Percentiles rank a stretch among this genome's conserved stretches.
Conservation (phyloP, 2,797 vertebrate genomes). For the Anableps anableps region DNA sequence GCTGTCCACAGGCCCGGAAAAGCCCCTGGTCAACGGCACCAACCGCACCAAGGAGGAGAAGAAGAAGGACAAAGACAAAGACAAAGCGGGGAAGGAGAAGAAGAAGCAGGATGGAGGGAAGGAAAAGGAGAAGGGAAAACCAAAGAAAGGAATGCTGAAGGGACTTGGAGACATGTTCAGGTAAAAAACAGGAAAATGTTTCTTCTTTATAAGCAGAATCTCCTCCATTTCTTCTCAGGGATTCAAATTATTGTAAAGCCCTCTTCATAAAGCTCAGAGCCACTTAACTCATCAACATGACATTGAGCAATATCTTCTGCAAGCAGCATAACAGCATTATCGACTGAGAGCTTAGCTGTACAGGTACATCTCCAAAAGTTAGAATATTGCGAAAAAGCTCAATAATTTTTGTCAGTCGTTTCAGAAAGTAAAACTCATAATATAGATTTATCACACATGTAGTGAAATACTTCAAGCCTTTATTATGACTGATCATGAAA, state of each 20-base stretch:
- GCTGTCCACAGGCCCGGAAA: constrained; percentile 66
- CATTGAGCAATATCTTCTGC: constrained; percentile 19
- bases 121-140: constrained; percentile 89
- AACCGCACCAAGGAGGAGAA: constrained; percentile 75
- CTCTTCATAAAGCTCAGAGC: neutral
- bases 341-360: neutral
- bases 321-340: constrained; percentile 1
- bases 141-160: constrained; percentile 94
- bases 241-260: neutral
- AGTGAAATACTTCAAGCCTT: neutral
- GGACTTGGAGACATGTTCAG: constrained; percentile 96
- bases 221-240: neutral
- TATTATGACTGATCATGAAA: no score
- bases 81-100: constrained; percentile 86
- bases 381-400: neutral
- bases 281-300: neutral
- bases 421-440: neutral
- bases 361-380: neutral
- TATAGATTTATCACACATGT: neutral
- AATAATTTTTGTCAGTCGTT: neutral
- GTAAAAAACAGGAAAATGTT: constrained; percentile 50
- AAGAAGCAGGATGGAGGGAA: constrained; percentile 75
- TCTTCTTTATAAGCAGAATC: neutral
- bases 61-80: constrained; percentile 85
- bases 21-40: constrained; percentile 78